Evolutionary conservation across 2,888 invertebrate species (phyloP), one percentile per base, ranked within the genome.

Genomic region (Neoascia interrupta): DNA sequence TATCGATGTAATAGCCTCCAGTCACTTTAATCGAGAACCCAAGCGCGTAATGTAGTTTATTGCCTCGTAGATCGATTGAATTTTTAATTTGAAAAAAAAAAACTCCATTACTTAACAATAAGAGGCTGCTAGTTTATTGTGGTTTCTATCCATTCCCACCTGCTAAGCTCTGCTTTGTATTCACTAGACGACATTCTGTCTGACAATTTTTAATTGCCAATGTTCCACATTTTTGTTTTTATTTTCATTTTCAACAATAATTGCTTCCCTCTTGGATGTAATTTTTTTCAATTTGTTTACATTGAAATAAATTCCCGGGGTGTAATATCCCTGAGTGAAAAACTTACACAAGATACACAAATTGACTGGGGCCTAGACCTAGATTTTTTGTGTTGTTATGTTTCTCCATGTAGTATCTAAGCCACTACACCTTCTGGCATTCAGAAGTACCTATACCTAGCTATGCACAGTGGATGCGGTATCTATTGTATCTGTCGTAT

Each of bases 1-100:
- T 47, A 70, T 63, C 70, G 70, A 47, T 54, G 47, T 54, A 45
- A 45, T n/a, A n/a, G n/a, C n/a, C n/a, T n/a, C n/a, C n/a, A n/a
- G n/a, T 37, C 26, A 15, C 5, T 11, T 21, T 3, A 39, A 23
- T 53, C 15, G 21, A 10, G 15, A 39, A 54, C 18, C 10, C 36
- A 49, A 64, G 19, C 37, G 43, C 43, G 66, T 58, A 51, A 66
- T 39, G 21, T 58, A 58, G 43, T 60, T 73, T 58, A 58, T 47
- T 54, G 21, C 47, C 61, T 0, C 21, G 15, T 31, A 15, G 8
- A 10, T 31, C 28, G 47, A 56, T 49, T 63, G 63, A 21, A 63
- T 34, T 54, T 51, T 45, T 45, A 58, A 51, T 66, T 51, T 6
- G 37, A 36, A 16, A 28, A 18, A 16, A 26, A 26, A 60, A 19